Percentiles rank a stretch among this genome's conserved stretches.
phyloP scores from a whole-genome alignment of 1,140 invertebrate species.

The Oryzaephilus surinamensis region DNA sequence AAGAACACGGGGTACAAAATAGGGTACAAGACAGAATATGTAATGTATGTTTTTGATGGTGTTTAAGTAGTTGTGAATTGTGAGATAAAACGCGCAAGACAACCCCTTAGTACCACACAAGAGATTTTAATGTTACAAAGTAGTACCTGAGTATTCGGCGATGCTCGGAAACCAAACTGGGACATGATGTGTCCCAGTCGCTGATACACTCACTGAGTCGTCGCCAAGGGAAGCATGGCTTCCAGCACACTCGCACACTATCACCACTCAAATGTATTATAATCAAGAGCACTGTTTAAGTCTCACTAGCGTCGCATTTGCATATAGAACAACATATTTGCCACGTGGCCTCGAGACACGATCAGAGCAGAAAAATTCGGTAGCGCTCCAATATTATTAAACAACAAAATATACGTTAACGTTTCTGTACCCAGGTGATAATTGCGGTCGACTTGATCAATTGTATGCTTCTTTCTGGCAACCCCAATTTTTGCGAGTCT shows the following conservation, averaged over 20 bases:
- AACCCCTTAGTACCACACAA: slow-evolving; percentile 7
- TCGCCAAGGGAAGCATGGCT: slow-evolving; percentile 34
- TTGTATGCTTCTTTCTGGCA: slow-evolving; percentile 37
- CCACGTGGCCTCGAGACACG: slow-evolving; percentile 11
- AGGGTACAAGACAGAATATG: background rate
- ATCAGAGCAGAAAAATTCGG: slow-evolving; percentile 12
- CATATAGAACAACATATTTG: too few relatives aligned
- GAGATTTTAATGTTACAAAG: too few relatives aligned
- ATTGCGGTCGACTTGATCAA: slow-evolving; percentile 29
- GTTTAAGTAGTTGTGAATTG: slow-evolving; percentile 4
- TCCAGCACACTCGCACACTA: slow-evolving; percentile 22
- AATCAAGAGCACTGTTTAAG: too few relatives aligned
- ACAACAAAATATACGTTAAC: background rate
- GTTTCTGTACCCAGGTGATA: slow-evolving; percentile 31
- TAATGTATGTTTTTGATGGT: background rate
- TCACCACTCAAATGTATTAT: slow-evolving; percentile 4
- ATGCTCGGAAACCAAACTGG: slow-evolving; percentile 56
- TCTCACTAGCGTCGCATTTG: slow-evolving; percentile 1
- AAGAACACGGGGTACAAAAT: too few relatives aligned
- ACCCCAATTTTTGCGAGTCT: slow-evolving; percentile 46
- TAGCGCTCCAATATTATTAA: background rate
- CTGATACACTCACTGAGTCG: slow-evolving; percentile 33
- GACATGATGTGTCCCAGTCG: slow-evolving; percentile 50
- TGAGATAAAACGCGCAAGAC: slow-evolving; percentile 6
- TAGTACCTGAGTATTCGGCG: slow-evolving; percentile 54